Base-by-base conservation (phyloP, 2,113 vertebrate species). In the Struthio camelus region DNA sequence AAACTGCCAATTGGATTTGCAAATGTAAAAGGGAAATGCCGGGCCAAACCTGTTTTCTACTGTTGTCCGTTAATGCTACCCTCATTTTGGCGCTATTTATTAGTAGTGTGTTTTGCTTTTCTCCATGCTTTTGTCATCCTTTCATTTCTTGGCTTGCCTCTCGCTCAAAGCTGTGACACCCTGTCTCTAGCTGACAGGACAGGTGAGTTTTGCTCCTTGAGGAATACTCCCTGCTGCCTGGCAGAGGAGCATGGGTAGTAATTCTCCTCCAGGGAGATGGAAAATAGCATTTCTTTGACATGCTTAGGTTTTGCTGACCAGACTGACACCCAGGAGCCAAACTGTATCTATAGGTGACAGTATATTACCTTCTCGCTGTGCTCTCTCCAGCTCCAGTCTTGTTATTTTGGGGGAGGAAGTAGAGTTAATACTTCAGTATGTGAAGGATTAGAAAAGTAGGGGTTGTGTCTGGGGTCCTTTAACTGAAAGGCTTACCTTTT, bases 291-390 rank as follows among this genome's bases (percentile, higher is more conserved):
- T 95, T 76, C 83, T 76, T 65, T 93, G 92, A 96, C 85, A 7
- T 90, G 95, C 89, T 97, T 90, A 93, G 77, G 85, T 87, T 98
- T 80, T 87, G 73, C 87, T 96, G 96, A 32, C 88, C 93, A 95
- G 94, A 62, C 88, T 93, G 93, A 62, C 82, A 59, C 64, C 71
- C 64, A 10, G 40, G 44, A 80, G 20, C 80, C 72, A 24, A 56
- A 51, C 80, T n/a, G 17, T 73, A 90, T 46, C 11, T 64, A 46
- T 42, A 83, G 93, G 89, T 96, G 89, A 90, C 65, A 50, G 27
- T 12, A 16, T 54, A 56, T 70, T 92, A 48, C 69, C 83, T 70
- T 86, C 25, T 86, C 87, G 25, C 36, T 90, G 91, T 96, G 96
- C 90, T 86, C 16, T 76, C 46, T 10, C 18, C 51, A 59, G 7